phyloP scores from a whole-genome alignment of 2,113 vertebrate genomes.

The Brachyhypopomus gauderio region DNA sequence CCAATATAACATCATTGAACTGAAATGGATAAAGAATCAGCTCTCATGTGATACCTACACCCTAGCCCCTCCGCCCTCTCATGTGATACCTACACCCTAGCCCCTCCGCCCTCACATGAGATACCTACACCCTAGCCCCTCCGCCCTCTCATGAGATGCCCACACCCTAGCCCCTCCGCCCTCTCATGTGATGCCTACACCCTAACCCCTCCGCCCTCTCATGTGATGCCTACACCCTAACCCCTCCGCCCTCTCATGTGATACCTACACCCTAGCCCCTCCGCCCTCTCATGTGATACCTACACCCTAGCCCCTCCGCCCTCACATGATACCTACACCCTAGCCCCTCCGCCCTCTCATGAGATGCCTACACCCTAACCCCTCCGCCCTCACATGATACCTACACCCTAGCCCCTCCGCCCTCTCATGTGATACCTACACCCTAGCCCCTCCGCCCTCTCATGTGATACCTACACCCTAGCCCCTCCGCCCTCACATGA shows the following conservation, averaged over 20 bases:
- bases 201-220: conserved; percentile 28
- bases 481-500: conserved; percentile 23
- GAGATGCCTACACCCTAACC: too few species aligned
- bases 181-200: conserved; percentile 27
- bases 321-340: conserved; percentile 35
- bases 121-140: conserved; percentile 32
- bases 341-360: conserved; percentile 21
- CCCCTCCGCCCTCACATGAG: conserved; percentile 21
- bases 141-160: conserved; percentile 20
- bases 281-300: conserved; percentile 20
- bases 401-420: conserved; percentile 33
- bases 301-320: too few species aligned
- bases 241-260: conserved; percentile 29
- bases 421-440: conserved; percentile 25
- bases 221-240: too few species aligned
- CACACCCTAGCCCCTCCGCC: too few species aligned
- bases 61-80: conserved; percentile 29
- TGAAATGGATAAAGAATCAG: not conserved
- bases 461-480: too few species aligned
- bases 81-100: conserved; percentile 31
- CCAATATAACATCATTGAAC: too few species aligned
- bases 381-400: conserved; percentile 17
- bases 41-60: conserved; percentile 28
- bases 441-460: conserved; percentile 31
- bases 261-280: conserved; percentile 32